phyloP scores from a whole-genome alignment of 2,797 vertebrate genomes.

The Diglossa cyanea region DNA sequence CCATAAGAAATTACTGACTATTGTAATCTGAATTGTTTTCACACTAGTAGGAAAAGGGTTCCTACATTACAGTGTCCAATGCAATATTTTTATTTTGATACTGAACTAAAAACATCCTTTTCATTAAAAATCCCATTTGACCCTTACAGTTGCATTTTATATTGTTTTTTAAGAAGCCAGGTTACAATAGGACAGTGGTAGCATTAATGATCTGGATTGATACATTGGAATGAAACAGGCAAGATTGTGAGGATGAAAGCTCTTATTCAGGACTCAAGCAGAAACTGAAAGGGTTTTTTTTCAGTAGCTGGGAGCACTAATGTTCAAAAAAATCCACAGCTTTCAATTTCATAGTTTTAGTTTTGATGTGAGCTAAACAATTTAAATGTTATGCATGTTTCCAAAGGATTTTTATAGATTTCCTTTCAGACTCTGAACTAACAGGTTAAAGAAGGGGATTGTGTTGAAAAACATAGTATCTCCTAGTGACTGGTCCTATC shows the following conservation, averaged over 20 bases:
- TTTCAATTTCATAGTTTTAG: neutral
- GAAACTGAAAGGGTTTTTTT: neutral
- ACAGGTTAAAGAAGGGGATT: neutral
- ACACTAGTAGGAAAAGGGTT: neutral
- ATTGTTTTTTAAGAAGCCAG: neutral
- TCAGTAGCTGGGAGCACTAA: neutral
- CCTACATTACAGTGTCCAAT: neutral
- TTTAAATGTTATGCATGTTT: neutral
- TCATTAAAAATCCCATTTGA: neutral
- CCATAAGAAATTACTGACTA: neutral
- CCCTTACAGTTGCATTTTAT: neutral
- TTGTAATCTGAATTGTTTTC: neutral
- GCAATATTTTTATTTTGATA: neutral
- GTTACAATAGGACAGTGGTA: neutral
- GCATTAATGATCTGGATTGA: neutral
- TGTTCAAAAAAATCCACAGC: neutral
- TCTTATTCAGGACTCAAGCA: neutral
- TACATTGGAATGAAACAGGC: neutral
- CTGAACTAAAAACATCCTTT: neutral
- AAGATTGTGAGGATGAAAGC: neutral
- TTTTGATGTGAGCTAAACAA: neutral
- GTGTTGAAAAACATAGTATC: neutral
- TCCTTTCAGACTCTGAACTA: neutral
- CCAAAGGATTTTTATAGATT: rapidly evolving
- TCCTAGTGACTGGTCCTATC: neutral